Percentiles rank a stretch among this genome's conserved stretches.
Conservation (phyloP, 2,888 invertebrate species). For the Synanthedon formicaeformis region DNA sequence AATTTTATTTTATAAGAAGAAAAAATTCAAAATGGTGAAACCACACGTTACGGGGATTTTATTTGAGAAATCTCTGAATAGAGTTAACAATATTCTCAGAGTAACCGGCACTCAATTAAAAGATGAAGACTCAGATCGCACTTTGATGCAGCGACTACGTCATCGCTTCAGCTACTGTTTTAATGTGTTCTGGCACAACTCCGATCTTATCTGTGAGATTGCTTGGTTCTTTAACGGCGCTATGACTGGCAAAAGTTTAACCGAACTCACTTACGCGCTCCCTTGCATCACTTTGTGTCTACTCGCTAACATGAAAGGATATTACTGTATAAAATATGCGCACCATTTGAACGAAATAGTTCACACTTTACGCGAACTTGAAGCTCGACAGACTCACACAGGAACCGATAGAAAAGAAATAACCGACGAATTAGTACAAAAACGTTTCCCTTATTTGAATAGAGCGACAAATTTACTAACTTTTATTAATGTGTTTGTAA, state of each 20-base stretch:
- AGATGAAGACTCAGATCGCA: not conserved
- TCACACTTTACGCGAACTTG: not conserved
- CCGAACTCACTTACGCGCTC: not conserved
- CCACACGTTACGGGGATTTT: not conserved
- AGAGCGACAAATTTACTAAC: not conserved
- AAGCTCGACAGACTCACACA: not conserved
- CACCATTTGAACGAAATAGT: not conserved
- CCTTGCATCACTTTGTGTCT: not conserved
- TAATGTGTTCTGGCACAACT: not conserved
- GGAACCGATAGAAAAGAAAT: not conserved
- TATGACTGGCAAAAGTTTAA: not conserved
- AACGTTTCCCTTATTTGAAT: not conserved
- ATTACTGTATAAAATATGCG: not conserved
- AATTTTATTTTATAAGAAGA: too few species aligned
- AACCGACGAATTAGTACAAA: not conserved
- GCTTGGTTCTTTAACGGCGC: not conserved
- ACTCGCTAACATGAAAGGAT: not conserved
- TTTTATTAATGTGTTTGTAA: not conserved
- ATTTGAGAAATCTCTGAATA: not conserved
- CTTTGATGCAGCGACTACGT: not conserved
- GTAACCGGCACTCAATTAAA: not conserved
- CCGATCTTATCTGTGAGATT: not conserved
- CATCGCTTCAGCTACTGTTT: not conserved
- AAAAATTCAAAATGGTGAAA: too few species aligned
- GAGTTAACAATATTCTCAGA: not conserved